Percentiles rank a stretch among this genome's conserved stretches.
Evolutionary conservation across 2,113 vertebrate species (phyloP).

Genomic region (Corydoras maculifer): DNA sequence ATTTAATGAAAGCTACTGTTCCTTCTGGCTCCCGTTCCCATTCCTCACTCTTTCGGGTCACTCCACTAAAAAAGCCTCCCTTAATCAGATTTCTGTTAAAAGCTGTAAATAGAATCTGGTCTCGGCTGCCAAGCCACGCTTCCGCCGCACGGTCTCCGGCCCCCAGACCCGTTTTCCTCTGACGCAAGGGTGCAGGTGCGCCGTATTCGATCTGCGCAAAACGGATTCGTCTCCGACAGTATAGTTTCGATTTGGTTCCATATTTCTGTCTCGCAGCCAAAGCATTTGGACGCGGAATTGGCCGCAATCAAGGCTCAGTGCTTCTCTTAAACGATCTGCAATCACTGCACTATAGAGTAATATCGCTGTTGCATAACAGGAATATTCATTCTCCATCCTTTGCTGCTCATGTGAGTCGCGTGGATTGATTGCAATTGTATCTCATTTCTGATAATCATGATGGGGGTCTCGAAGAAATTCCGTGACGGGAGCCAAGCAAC

Average conservation of each 20-base stretch:
- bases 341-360: slow-evolving; percentile 15
- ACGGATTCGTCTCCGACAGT: background rate
- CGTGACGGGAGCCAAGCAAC: background rate
- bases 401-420: background rate
- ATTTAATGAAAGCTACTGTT: slow-evolving; percentile 67
- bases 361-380: slow-evolving; percentile 17
- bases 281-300: slow-evolving; percentile 20
- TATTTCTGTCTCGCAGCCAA: slow-evolving; percentile 23
- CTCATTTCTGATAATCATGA: slow-evolving; percentile 7
- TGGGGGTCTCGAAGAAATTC: background rate
- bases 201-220: slow-evolving; percentile 5
- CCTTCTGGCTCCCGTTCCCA: slow-evolving; percentile 47
- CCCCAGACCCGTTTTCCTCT: slow-evolving; percentile 23
- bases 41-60: slow-evolving; percentile 61
- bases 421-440: slow-evolving; percentile 23
- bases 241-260: background rate
- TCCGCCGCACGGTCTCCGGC: slow-evolving; percentile 15
- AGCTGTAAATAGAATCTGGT: slow-evolving; percentile 60
- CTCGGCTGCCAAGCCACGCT: slow-evolving; percentile 53
- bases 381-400: background rate
- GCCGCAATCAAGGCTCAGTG: slow-evolving; percentile 24
- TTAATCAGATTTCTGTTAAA: slow-evolving; percentile 71
- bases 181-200: slow-evolving; percentile 25
- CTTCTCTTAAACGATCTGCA: slow-evolving; percentile 24
- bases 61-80: slow-evolving; percentile 63